Percentiles rank a stretch among this genome's conserved stretches.
Conservation (phyloP, 1,140 invertebrate species). For the Leptonema lineaticorne region DNA sequence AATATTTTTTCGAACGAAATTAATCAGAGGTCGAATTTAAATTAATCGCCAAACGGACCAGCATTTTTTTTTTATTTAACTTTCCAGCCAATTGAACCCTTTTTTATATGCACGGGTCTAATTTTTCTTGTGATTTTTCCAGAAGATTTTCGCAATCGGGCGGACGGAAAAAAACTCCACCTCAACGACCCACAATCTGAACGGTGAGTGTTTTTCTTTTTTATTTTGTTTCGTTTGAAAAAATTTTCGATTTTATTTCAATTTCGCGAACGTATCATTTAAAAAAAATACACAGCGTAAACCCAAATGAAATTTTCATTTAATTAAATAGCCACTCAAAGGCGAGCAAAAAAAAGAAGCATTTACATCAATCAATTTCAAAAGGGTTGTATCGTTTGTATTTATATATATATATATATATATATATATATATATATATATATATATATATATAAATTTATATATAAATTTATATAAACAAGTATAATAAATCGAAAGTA, state of each 20-base stretch:
- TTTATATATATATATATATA: no score
- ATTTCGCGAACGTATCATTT: not conserved
- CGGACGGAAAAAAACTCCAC: not conserved
- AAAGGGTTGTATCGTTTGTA: no score
- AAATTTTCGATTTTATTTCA: no score
- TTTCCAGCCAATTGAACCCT: not conserved
- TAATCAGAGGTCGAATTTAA: conserved; percentile 16
- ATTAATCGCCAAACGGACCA: conserved; percentile 1
- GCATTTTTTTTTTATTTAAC: not conserved
- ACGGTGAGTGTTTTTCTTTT: not conserved
- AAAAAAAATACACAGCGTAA: not conserved
- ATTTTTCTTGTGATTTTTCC: conserved; percentile 1
- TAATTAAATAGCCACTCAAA: not conserved
- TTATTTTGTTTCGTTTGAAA: not conserved
- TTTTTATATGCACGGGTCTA: conserved; percentile 5
- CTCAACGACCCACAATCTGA: not conserved
- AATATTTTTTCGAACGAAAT: not conserved
- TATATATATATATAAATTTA: no score
- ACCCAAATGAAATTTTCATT: not conserved
- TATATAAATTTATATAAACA: no score
- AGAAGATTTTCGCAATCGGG: not conserved
- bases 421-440: no score
- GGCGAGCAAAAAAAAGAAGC: not conserved
- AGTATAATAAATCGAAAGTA: no score
- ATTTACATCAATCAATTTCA: not conserved